A percentile compares a stretch with the other conserved stretches of the same genome.
These are phyloP conservation scores for Hystrix cristata DNA, from an alignment of 2,113 vertebrate genomes.

Conservation along the genomic window DNA sequence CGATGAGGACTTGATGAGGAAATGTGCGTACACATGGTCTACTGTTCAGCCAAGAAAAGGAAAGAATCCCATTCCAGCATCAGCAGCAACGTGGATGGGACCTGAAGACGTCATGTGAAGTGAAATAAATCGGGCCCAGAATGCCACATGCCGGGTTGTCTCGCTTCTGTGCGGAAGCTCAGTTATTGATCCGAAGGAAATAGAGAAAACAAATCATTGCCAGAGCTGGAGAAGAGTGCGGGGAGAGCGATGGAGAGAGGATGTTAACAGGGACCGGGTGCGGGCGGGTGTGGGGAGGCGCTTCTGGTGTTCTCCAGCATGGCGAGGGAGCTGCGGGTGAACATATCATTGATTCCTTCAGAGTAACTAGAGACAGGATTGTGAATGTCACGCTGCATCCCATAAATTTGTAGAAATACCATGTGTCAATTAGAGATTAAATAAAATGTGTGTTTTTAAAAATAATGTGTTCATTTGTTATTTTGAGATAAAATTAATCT, in stretches of 20 bases:
- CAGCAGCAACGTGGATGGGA: not conserved
- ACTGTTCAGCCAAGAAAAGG: not conserved
- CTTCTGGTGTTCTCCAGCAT: not conserved
- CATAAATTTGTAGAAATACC: not conserved
- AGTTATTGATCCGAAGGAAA: not conserved
- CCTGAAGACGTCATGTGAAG: not conserved
- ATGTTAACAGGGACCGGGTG: no score
- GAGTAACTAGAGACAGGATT: not conserved
- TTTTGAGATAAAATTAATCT: not conserved
- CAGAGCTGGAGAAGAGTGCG: no score
- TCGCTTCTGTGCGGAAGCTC: not conserved
- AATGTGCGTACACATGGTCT: not conserved
- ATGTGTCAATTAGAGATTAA: not conserved
- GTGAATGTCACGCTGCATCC: not conserved
- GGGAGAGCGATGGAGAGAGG: not conserved
- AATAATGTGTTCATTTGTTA: not conserved
- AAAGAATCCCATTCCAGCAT: no score
- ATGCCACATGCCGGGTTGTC: no score
- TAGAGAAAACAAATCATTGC: no score
- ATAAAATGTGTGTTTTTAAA: not conserved
- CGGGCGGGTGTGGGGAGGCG: fast-evolving
- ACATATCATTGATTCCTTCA: not conserved
- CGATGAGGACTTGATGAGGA: no score
- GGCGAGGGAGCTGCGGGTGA: no score
- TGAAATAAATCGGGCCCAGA: not conserved